Evolutionary conservation across 2,797 vertebrate genomes (phyloP).

Genomic region (Decapterus maruadsi): DNA sequence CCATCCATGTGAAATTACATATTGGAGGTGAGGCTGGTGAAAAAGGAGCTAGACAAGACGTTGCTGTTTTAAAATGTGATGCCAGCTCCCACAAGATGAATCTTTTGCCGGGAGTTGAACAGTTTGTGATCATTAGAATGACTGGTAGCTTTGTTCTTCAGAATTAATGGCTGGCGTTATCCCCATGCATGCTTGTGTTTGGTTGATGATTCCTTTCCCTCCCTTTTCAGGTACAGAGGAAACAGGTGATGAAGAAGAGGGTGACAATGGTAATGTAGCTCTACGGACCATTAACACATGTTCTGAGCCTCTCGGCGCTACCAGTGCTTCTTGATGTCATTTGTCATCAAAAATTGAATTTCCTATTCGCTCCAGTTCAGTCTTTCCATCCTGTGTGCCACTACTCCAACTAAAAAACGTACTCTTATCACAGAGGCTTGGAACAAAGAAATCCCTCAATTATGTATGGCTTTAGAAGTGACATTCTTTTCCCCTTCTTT

Average conservation of each 20-base stretch:
- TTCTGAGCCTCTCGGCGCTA: constrained; percentile 63
- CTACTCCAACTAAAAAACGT: constrained; percentile 49
- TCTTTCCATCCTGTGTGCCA: constrained; percentile 60
- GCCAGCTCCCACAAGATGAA: constrained; percentile 38
- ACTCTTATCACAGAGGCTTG: constrained; percentile 76
- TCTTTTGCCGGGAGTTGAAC: constrained; percentile 39
- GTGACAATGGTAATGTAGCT: constrained; percentile 75
- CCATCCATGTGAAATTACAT: not conserved
- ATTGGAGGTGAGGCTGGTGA: not conserved
- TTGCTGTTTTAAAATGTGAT: constrained; percentile 22
- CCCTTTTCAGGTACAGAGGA: constrained; percentile 73
- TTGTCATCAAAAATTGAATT: constrained; percentile 79
- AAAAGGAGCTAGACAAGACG: constrained; percentile 1
- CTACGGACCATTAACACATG: constrained; percentile 70
- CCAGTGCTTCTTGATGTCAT: constrained; percentile 70
- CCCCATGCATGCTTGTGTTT: constrained; percentile 38
- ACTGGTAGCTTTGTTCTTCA: constrained; percentile 51
- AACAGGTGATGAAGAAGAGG: constrained; percentile 71
- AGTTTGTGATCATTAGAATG: constrained; percentile 58
- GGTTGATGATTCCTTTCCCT: constrained; percentile 50
- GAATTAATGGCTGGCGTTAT: constrained; percentile 50
- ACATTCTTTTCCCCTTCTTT: constrained; percentile 75
- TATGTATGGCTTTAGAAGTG: constrained; percentile 83
- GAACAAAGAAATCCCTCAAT: constrained; percentile 84
- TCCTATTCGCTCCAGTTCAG: constrained; percentile 67